Conservation (phyloP, 2,797 vertebrate species). For the Chloroceryle amazona region DNA sequence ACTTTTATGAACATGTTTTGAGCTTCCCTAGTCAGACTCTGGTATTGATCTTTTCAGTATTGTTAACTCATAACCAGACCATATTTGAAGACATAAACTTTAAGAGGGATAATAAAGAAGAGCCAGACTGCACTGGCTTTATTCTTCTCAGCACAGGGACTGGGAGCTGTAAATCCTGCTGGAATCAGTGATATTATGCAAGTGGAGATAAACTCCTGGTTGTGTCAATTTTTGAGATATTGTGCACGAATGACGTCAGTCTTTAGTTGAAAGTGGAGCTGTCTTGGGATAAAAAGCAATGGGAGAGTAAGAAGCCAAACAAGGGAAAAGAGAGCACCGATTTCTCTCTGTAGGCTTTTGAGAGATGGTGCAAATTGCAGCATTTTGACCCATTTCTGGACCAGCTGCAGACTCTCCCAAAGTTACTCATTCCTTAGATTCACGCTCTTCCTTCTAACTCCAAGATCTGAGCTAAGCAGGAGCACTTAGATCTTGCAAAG, state of each 20-base stretch:
- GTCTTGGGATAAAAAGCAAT: not conserved
- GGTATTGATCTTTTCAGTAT: conserved; percentile 80
- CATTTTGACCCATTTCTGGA: not conserved
- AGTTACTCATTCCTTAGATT: not conserved
- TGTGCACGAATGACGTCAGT: not conserved
- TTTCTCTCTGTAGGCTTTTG: not conserved
- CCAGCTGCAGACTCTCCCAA: not conserved
- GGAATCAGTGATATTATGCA: conserved; percentile 62
- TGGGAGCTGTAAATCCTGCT: conserved; percentile 70
- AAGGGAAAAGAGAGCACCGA: not conserved
- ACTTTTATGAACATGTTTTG: conserved; percentile 81
- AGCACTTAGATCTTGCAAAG: not conserved
- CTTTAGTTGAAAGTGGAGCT: not conserved
- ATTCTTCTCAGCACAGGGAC: conserved; percentile 43
- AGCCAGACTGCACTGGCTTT: conserved; percentile 53
- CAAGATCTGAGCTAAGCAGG: not conserved
- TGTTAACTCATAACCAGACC: conserved; percentile 82
- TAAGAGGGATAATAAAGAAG: conserved; percentile 81
- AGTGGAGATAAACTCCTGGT: conserved; percentile 36
- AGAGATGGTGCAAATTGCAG: not conserved
- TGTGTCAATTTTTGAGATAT: conserved; percentile 6
- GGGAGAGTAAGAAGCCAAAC: not conserved
- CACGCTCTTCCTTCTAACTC: not conserved
- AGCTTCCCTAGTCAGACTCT: conserved; percentile 70
- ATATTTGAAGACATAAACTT: conserved; percentile 84